phyloP scores from a whole-genome alignment of 2,888 invertebrate species.

The Mayetiola destructor region DNA sequence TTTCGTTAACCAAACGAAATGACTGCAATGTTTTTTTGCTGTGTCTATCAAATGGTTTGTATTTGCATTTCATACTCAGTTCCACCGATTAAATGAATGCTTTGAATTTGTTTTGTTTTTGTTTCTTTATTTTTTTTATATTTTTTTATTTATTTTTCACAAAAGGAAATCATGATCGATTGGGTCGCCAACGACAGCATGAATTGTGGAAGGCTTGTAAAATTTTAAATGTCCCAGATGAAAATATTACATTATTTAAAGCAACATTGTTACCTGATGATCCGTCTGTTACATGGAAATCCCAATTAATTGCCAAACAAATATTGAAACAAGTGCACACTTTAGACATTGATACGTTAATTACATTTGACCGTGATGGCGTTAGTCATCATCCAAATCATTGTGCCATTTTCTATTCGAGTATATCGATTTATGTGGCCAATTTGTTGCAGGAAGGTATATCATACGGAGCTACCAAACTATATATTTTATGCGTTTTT shows the following conservation, averaged over 20 bases:
- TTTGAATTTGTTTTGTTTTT: background rate
- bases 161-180: constrained; percentile 50
- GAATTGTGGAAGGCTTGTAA: constrained; percentile 74
- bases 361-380: constrained; percentile 90
- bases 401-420: constrained; percentile 65
- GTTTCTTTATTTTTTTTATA: background rate
- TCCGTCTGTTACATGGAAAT: constrained; percentile 61
- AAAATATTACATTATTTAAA: constrained; percentile 57
- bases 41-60: constrained; percentile 69
- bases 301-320: constrained; percentile 45
- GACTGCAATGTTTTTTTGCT: constrained; percentile 60
- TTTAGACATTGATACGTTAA: constrained; percentile 64
- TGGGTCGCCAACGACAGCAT: constrained; percentile 32
- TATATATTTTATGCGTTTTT: constrained; percentile 7
- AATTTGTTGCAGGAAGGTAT: constrained; percentile 58
- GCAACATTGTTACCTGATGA: constrained; percentile 63
- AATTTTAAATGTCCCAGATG: constrained; percentile 60
- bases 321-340: constrained; percentile 54
- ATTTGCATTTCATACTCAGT: background rate
- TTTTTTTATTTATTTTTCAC: background rate
- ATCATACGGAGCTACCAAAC: constrained; percentile 25
- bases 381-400: constrained; percentile 91
- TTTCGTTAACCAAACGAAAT: constrained; percentile 44
- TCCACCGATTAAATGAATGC: background rate
- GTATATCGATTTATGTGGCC: constrained; percentile 63